Base-by-base conservation (phyloP, 1,140 invertebrate genomes). In the Nomia melanderi region DNA sequence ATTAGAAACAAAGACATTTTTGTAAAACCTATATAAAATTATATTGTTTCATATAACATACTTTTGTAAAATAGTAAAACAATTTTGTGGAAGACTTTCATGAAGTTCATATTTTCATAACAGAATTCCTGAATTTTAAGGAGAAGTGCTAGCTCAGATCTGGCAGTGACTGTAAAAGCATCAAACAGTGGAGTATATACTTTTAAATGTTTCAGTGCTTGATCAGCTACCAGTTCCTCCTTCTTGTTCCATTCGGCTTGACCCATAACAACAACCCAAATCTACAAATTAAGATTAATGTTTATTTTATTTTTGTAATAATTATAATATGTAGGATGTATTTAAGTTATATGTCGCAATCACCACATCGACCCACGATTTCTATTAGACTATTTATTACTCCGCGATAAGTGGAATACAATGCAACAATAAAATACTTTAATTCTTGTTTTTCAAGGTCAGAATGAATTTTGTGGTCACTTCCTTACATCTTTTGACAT, bases 41-140 rank as follows among this genome's bases (percentile, higher is more conserved):
- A 27, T 63, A 33, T 39, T 36, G 17, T 56, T n/a, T 9, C n/a
- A 29, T 41, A 90, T 93, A 93, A 91, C 94, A 93, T 93, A 95
- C 96, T 97, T 95, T 98, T 98, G 93, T 99, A 99, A 93, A 99
- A 96, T 85, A 99, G 95, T 91, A 99, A 94, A 87, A 99, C 96
- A 87, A 99, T 98, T 93, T 99, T 99, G 88, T 98, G 97, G 95
- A 99, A 99, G 90, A 97, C 97, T 92, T 98, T 98, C 96, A 99
- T 98, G 92, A 99, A 99, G 92, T 97, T 98, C 97, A 99, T 99
- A 93, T 99, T 99, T 88, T 98, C 98, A 92, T 99, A 99, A 93
- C 98, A 99, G 93, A 97, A 99, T 89, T 99, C 98, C 92, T 99
- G 98, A 84, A 99, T 96, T 91, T 97, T 97, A 63, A 97, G 93